Evolutionary conservation across 1,140 invertebrate genomes (phyloP).

Genomic region (Ruditapes philippinarum): DNA sequence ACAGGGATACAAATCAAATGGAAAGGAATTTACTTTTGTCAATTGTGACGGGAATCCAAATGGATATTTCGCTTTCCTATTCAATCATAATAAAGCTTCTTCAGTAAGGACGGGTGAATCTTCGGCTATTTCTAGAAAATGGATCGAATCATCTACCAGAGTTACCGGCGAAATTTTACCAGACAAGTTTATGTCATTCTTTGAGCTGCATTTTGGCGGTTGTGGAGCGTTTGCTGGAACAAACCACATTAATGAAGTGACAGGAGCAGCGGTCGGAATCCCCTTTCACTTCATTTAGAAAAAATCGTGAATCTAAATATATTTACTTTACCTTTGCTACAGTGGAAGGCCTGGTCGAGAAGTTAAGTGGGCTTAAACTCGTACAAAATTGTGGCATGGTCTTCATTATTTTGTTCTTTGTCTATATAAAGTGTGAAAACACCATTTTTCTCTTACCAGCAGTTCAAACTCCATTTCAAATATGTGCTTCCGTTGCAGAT

Average conservation of each 20-base stretch:
- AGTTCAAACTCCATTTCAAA: no score
- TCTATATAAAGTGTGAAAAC: no score
- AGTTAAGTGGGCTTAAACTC: no score
- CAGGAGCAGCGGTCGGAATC: conserved; percentile 27
- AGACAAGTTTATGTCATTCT: conserved; percentile 40
- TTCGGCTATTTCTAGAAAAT: not conserved
- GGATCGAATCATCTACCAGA: conserved; percentile 3
- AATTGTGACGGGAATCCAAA: conserved; percentile 60
- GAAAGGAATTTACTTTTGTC: conserved; percentile 23
- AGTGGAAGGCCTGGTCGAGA: no score
- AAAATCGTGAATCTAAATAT: no score
- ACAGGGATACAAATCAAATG: conserved; percentile 41
- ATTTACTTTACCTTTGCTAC: no score
- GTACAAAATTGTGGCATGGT: no score
- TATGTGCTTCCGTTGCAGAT: no score
- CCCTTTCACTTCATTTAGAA: not conserved
- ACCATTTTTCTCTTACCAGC: no score
- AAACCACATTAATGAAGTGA: not conserved
- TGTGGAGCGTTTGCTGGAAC: conserved; percentile 55
- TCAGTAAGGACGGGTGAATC: not conserved
- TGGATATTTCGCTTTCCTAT: conserved; percentile 54
- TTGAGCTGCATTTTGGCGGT: conserved; percentile 61
- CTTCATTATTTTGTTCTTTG: no score
- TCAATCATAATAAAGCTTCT: conserved; percentile 32
- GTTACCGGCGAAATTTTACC: not conserved